Conservation (phyloP, 2,888 invertebrate genomes). For the Augiades crinisus region DNA sequence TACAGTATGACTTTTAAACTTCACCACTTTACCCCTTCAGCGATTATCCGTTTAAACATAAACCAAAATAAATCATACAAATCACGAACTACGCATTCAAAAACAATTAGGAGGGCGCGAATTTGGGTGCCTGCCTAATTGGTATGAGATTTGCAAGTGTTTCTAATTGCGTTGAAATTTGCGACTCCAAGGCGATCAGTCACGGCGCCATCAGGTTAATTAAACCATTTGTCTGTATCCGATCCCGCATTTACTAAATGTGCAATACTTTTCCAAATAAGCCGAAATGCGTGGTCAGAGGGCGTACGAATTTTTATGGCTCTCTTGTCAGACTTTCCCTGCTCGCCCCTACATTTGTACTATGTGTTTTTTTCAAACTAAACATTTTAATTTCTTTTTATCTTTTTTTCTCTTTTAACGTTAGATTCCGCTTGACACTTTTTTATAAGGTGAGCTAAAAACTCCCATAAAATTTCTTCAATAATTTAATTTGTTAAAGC, state of each 20-base stretch:
- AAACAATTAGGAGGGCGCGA: constrained; percentile 77
- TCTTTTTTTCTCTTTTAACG: too few species aligned
- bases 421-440: too few species aligned
- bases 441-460: too few species aligned
- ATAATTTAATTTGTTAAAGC: too few species aligned
- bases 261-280: constrained; percentile 27
- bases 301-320: background rate
- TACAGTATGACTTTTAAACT: background rate
- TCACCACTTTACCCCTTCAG: background rate
- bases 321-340: background rate
- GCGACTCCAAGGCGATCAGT: constrained; percentile 72
- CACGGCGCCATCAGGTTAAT: constrained; percentile 78
- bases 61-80: constrained; percentile 62
- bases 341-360: background rate
- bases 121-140: constrained; percentile 79
- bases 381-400: too few species aligned
- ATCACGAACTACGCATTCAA: constrained; percentile 73
- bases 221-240: constrained; percentile 77
- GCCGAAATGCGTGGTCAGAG: background rate
- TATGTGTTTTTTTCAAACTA: too few species aligned
- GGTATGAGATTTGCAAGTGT: constrained; percentile 80
- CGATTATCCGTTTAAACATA: constrained; percentile 18
- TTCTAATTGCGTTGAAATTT: constrained; percentile 77
- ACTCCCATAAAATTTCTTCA: too few species aligned
- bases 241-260: constrained; percentile 35